These are phyloP conservation scores for Macropis europaea DNA, from an alignment of 2,888 invertebrate genomes.

Conservation along the genomic window DNA sequence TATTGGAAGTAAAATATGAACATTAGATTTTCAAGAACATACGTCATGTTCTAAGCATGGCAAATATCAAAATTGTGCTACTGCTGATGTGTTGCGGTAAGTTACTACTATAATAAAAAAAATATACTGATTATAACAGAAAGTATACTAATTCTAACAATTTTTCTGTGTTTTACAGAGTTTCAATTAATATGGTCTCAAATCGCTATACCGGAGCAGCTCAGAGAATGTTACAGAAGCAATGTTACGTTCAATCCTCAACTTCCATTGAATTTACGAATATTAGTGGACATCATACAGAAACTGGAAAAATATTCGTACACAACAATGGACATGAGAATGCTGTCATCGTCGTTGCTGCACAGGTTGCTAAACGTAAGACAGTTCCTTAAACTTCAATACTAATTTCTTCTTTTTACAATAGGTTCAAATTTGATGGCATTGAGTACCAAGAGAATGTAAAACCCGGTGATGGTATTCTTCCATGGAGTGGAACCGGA, in stretches of 20 bases:
- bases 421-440: constrained; percentile 72
- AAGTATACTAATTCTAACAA: background rate
- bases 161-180: constrained; percentile 28
- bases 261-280: constrained; percentile 83
- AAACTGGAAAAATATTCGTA: constrained; percentile 82
- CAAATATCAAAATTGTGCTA: constrained; percentile 25
- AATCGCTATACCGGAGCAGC: constrained; percentile 81
- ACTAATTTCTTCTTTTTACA: background rate
- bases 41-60: constrained; percentile 36
- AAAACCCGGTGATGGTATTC: constrained; percentile 53
- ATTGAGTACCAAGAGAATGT: constrained; percentile 60
- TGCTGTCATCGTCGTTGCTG: constrained; percentile 82
- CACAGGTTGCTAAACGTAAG: constrained; percentile 59
- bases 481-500: constrained; percentile 68
- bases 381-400: background rate
- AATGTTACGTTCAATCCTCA: constrained; percentile 78
- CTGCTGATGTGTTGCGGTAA: constrained; percentile 38
- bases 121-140: background rate
- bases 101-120: background rate
- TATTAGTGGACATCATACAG: constrained; percentile 83
- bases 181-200: constrained; percentile 47
- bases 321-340: constrained; percentile 82
- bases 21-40: constrained; percentile 3
- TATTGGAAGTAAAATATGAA: constrained; percentile 6
- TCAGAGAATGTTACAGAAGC: constrained; percentile 83